These are phyloP conservation scores for Neodiprion fabricii DNA, from an alignment of 1,140 invertebrate species.

Conservation along the genomic window DNA sequence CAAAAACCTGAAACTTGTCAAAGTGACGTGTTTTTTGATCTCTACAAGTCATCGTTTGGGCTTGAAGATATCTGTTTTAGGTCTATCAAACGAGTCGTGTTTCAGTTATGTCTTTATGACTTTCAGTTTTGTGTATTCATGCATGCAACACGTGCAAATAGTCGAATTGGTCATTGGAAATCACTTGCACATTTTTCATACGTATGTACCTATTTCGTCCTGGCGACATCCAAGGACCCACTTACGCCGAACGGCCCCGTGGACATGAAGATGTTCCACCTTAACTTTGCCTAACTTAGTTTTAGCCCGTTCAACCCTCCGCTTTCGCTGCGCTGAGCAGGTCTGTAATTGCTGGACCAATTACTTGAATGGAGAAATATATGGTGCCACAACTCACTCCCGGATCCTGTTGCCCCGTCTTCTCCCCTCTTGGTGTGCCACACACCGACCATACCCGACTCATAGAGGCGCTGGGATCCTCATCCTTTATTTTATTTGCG, in stretches of 20 bases:
- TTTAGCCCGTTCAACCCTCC: not conserved
- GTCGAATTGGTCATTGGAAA: too few species aligned
- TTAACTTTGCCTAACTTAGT: slow-evolving; percentile 19
- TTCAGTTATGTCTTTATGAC: too few species aligned
- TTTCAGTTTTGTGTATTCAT: too few species aligned
- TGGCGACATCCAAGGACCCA: not conserved
- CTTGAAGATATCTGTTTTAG: too few species aligned
- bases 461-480: not conserved
- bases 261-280: slow-evolving; percentile 2
- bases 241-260: not conserved
- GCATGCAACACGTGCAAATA: too few species aligned
- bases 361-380: slow-evolving; percentile 30
- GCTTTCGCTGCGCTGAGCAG: slow-evolving; percentile 25
- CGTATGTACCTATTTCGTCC: not conserved
- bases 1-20: too few species aligned
- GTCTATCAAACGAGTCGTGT: too few species aligned
- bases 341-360: slow-evolving; percentile 28
- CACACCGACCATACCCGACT: not conserved
- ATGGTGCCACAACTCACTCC: slow-evolving; percentile 23
- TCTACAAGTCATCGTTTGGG: too few species aligned
- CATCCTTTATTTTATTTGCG: too few species aligned
- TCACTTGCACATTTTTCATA: too few species aligned
- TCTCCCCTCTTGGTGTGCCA: slow-evolving; percentile 7
- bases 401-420: slow-evolving; percentile 4
- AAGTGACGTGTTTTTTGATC: too few species aligned